phyloP scores from a whole-genome alignment of 2,888 invertebrate species.

The Neoascia interrupta region DNA sequence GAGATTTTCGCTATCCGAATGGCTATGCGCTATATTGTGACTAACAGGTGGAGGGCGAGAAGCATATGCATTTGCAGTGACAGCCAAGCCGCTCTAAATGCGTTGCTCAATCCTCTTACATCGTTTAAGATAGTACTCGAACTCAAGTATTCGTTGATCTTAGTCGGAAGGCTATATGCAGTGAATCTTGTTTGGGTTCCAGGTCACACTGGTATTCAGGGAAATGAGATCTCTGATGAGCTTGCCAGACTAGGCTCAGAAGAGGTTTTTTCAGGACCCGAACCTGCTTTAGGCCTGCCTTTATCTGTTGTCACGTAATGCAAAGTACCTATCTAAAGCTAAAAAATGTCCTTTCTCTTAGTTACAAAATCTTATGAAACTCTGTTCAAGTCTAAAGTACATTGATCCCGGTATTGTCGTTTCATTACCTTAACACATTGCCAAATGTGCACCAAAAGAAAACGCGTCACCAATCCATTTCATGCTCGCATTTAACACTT shows the following conservation, averaged over 20 bases:
- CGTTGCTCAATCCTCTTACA: neutral
- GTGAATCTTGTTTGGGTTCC: neutral
- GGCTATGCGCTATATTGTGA: neutral
- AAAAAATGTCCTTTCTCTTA: too few species aligned
- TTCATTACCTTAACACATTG: slow-evolving; percentile 28
- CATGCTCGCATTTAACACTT: slow-evolving; percentile 23
- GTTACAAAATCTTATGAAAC: too few species aligned
- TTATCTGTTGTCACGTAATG: too few species aligned
- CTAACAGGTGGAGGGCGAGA: too few species aligned
- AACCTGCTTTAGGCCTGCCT: too few species aligned
- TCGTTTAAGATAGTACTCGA: neutral
- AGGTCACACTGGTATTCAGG: neutral
- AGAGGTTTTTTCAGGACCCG: too few species aligned
- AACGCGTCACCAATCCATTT: slow-evolving; percentile 23
- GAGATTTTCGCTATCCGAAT: too few species aligned
- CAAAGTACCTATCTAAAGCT: too few species aligned
- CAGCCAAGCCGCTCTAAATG: neutral
- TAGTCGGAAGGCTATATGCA: neutral
- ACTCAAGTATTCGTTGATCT: neutral
- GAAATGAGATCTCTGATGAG: too few species aligned
- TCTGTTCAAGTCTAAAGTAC: neutral
- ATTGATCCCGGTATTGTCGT: slow-evolving; percentile 25
- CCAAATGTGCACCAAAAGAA: neutral
- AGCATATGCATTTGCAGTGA: too few species aligned
- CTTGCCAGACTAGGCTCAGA: too few species aligned